Percentiles rank a stretch among this genome's conserved stretches.
Conservation (phyloP, 2,797 vertebrate genomes). For the Decapterus maruadsi region DNA sequence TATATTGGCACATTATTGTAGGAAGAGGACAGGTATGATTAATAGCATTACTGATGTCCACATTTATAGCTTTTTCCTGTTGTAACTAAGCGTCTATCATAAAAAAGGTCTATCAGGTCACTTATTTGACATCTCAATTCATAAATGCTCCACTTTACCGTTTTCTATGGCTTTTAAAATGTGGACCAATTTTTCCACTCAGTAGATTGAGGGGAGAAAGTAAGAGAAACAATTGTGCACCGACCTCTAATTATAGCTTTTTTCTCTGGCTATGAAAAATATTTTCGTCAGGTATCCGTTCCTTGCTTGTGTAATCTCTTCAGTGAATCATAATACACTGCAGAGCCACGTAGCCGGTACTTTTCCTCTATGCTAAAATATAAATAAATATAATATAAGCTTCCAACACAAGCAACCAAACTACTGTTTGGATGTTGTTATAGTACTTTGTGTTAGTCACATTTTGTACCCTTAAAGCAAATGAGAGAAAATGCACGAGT, state of each 20-base stretch:
- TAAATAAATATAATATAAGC: background rate
- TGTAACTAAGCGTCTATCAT: background rate
- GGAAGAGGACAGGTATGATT: constrained; percentile 23
- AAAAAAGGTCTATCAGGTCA: background rate
- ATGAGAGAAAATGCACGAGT: constrained; percentile 19
- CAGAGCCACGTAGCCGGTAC: background rate
- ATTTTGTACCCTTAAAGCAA: constrained; percentile 3
- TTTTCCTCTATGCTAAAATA: background rate
- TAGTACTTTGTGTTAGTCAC: background rate
- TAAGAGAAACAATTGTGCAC: background rate
- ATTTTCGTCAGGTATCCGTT: background rate
- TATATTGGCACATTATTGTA: background rate
- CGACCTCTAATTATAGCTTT: background rate
- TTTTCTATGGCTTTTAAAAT: background rate
- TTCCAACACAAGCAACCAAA: background rate
- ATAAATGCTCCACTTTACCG: constrained; percentile 6
- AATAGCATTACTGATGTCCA: constrained; percentile 18
- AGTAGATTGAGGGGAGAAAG: background rate
- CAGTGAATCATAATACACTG: background rate
- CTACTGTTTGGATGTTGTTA: background rate
- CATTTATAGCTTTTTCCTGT: background rate
- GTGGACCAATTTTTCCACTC: constrained; percentile 5
- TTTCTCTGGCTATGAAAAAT: background rate
- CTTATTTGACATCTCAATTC: background rate
- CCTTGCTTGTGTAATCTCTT: background rate